These are phyloP conservation scores for Sitophilus oryzae DNA, from an alignment of 1,140 invertebrate genomes.

Conservation along the genomic window DNA sequence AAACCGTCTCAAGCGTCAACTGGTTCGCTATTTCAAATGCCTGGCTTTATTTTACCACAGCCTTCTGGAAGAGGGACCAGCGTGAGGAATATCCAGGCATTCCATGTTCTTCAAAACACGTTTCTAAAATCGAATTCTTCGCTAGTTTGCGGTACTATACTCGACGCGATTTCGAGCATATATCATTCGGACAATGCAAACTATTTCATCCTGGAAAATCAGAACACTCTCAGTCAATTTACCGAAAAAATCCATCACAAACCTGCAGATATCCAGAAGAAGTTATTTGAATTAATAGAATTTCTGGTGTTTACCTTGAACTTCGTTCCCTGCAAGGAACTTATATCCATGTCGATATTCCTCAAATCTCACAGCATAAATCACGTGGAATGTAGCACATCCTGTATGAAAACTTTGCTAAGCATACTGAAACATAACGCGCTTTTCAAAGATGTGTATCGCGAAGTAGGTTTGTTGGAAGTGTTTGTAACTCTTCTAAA, in stretches of 20 bases:
- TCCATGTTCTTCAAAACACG: constrained; percentile 89
- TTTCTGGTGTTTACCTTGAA: constrained; percentile 96
- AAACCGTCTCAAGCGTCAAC: constrained; percentile 77
- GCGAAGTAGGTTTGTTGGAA: constrained; percentile 96
- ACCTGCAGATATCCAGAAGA: constrained; percentile 85
- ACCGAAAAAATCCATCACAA: constrained; percentile 92
- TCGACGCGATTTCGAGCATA: constrained; percentile 93
- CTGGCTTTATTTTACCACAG: constrained; percentile 86
- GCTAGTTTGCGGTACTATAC: constrained; percentile 78
- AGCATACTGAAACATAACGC: constrained; percentile 84
- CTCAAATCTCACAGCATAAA: constrained; percentile 69
- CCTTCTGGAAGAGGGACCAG: constrained; percentile 82
- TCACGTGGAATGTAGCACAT: constrained; percentile 75
- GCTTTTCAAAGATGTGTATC: constrained; percentile 95
- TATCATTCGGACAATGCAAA: constrained; percentile 98
- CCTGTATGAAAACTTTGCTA: constrained; percentile 82
- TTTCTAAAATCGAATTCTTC: constrained; percentile 85
- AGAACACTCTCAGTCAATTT: constrained; percentile 92
- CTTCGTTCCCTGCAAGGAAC: constrained; percentile 97
- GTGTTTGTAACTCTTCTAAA: constrained; percentile 92
- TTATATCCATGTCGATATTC: constrained; percentile 91
- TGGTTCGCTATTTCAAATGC: constrained; percentile 86
- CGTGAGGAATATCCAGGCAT: constrained; percentile 90
- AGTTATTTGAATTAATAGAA: constrained; percentile 93
- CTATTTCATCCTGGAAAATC: constrained; percentile 96